These are phyloP conservation scores for Danaus plexippus DNA, from an alignment of 1,140 invertebrate species.

Conservation along the genomic window DNA sequence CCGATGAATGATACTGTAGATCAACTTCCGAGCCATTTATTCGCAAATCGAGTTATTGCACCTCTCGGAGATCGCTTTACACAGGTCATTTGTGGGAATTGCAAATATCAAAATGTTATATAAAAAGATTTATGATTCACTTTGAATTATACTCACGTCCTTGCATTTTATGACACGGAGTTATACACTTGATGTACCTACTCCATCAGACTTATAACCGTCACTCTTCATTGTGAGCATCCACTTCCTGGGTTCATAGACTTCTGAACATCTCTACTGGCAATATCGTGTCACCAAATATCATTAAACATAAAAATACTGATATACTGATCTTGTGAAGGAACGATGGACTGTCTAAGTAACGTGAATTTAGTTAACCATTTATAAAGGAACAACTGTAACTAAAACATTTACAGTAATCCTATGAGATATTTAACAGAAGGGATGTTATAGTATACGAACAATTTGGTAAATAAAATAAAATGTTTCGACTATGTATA, in stretches of 20 bases:
- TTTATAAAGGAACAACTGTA: too few relatives aligned
- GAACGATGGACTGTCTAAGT: too few relatives aligned
- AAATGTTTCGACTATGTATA: conserved; percentile 48
- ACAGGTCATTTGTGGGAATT: conserved; percentile 66
- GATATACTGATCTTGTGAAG: too few relatives aligned
- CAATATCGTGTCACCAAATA: too few relatives aligned
- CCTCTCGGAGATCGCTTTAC: conserved; percentile 62
- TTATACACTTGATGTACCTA: conserved; percentile 18
- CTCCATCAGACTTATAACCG: conserved; percentile 18
- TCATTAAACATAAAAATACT: too few relatives aligned
- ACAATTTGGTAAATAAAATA: conserved; percentile 50
- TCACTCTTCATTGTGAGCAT: conserved; percentile 19
- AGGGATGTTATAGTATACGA: conserved; percentile 4
- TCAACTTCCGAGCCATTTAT: conserved; percentile 67
- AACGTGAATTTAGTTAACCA: too few relatives aligned
- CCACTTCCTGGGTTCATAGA: background rate
- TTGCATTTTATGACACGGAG: conserved; percentile 18
- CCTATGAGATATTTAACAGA: background rate
- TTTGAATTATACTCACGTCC: conserved; percentile 32
- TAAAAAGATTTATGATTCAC: conserved; percentile 43
- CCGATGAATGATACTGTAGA: conserved; percentile 42
- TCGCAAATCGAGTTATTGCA: conserved; percentile 68
- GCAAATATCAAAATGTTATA: conserved; percentile 51
- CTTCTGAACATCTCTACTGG: too few relatives aligned
- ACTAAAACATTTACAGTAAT: too few relatives aligned